Evolutionary conservation across 2,113 vertebrate genomes (phyloP), one percentile per base, ranked within the genome.

Genomic region (Chascanopsetta lugubris): DNA sequence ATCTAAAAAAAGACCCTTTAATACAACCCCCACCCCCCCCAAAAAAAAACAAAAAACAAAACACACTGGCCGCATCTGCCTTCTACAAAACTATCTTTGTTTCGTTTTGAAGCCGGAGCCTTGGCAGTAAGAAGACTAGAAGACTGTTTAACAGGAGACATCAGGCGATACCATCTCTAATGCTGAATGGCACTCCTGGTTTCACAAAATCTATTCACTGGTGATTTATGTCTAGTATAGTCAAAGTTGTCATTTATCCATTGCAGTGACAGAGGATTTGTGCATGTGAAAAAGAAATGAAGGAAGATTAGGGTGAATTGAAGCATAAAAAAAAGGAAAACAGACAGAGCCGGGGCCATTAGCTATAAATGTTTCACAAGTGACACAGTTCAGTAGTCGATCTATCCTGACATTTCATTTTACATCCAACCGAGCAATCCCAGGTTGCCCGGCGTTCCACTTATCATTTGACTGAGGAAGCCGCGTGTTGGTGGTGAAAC

Each of bases 171-270:
- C 53, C 32, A 27, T 43, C 13, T 38, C 36, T 38, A 38, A n/a
- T 42, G 49, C 79, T 78, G 65, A 88, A 79, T 73, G 73, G 47
- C 75, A 82, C 72, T 58, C 60, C 62, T 72, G 50, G 74, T 73
- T 84, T 78, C 77, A 42, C 6, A 42, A 42, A 15, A 18, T 42
- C 38, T 7, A 42, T 42, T 42, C 38, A 42, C 38, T 42, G 38
- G 38, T 42, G 38, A 42, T 42, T 42, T 42, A 18, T 42, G 38
- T 42, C 38, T 8, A 17, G 38, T 5, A 42, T 42, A 42, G 38
- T 42, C 38, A 42, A 42, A n/a, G 17, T 42, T 42, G 38, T 18
- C 38, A 42, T 42, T 42, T n/a, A 42, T 42, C 38, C 6, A 17
- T 24, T 38, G 40, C 34, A 54, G 10, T 36, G 69, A 68, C 49